phyloP scores from a whole-genome alignment of 2,113 vertebrate species.

The Echinops telfairi region DNA sequence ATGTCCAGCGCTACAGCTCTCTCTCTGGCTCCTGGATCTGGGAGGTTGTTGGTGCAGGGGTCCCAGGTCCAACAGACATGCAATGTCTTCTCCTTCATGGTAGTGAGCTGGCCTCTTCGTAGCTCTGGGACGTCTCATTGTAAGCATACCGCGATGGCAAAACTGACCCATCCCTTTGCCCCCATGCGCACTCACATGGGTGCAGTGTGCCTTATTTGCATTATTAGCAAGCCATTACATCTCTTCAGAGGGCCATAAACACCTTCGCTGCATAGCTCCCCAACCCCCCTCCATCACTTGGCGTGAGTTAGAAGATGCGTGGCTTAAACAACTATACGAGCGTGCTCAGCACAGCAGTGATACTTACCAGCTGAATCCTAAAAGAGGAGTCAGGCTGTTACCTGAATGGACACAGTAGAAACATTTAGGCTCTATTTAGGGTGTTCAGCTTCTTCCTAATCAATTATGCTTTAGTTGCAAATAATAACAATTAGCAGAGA shows the following conservation, averaged over 20 bases:
- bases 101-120: background rate
- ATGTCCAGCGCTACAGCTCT: background rate
- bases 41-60: background rate
- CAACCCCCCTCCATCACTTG: background rate
- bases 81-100: background rate
- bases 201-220: background rate
- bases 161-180: background rate
- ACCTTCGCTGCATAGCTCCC: background rate
- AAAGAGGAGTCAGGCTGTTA: slow-evolving; percentile 11
- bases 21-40: background rate
- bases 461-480: slow-evolving; percentile 11
- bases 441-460: background rate
- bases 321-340: background rate
- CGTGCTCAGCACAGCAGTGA: background rate
- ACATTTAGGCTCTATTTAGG: background rate
- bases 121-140: background rate
- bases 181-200: no score
- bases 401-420: background rate
- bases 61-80: background rate
- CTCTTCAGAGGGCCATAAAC: background rate
- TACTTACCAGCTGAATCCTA: background rate
- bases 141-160: background rate
- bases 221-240: background rate
- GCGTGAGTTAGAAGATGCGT: background rate
- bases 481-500: slow-evolving; percentile 19